Evolutionary conservation across 2,113 vertebrate species (phyloP), one percentile per base, ranked within the genome.

Genomic region (Tauraco erythrolophus): DNA sequence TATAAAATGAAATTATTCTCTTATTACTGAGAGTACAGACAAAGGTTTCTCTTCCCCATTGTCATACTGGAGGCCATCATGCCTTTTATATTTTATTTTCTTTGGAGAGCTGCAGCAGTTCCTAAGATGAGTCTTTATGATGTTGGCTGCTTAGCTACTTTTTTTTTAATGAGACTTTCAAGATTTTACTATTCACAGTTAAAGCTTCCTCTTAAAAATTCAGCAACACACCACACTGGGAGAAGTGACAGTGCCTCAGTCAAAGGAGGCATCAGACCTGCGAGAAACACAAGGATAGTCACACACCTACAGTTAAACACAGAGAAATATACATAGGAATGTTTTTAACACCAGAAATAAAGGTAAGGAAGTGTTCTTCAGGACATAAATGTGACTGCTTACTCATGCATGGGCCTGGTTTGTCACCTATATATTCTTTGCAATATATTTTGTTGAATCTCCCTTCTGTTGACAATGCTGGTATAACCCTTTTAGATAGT

Each of bases 11-110:
- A n/a, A 12, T 53, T 53, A 65, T 61, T 92, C 12, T 57, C 9
- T 35, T 41, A 0, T 72, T 66, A 21, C 19, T 1, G 1, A 27
- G 27, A 69, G 19, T 14, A 37, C 19, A 43, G 12, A 18, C 2
- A 2, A 3, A n/a, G 30, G 8, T 39, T 84, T 43, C 33, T 62
- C 27, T 48, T 53, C 48, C 43, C 54, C 21, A 6, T 72, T 88
- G 33, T 51, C 66, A 43, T 16, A 7, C n/a, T 35, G 65, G n/a
- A 86, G 70, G 31, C 31, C 75, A 89, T 78, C 43, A 2, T 39
- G 31, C 18, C 45, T 82, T 70, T 83, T 27, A 11, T 19, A 21
- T 81, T 76, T 75, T 30, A 21, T 68, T 66, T 81, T 43, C 53
- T 60, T 91, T 71, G 56, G 18, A 71, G 41, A 57, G 31, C 58